phyloP scores from a whole-genome alignment of 2,113 vertebrate species.

The Mobula hypostoma region DNA sequence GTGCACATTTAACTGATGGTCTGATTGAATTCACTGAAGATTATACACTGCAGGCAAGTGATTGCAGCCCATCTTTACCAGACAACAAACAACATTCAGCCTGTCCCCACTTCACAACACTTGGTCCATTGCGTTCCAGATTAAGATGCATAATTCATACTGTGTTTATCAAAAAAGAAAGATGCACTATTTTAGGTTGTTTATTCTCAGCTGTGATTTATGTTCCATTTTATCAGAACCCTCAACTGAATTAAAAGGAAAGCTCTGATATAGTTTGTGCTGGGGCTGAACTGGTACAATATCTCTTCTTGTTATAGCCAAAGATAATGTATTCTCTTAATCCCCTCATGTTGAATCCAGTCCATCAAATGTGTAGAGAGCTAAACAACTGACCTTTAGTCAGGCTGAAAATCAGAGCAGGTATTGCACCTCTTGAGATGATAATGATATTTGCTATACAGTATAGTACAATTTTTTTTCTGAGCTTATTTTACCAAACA shows the following conservation, averaged over 20 bases:
- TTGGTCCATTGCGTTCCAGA: too few relatives aligned
- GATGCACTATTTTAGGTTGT: neutral
- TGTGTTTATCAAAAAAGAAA: neutral
- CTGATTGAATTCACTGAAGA: neutral
- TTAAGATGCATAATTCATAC: neutral
- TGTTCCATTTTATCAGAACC: neutral
- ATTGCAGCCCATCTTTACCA: too few relatives aligned
- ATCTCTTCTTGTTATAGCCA: neutral
- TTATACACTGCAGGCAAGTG: too few relatives aligned
- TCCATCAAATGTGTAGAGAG: neutral
- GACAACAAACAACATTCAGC: too few relatives aligned
- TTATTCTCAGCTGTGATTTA: neutral
- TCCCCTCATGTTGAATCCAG: neutral
- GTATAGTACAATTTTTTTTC: neutral
- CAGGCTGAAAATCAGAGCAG: neutral
- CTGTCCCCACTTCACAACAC: too few relatives aligned
- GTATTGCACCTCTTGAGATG: neutral
- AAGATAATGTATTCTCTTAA: neutral
- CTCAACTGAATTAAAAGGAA: constrained; percentile 4
- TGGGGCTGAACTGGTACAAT: neutral
- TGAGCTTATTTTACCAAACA: neutral
- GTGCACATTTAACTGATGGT: neutral
- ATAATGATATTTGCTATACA: neutral
- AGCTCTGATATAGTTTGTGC: neutral
- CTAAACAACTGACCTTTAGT: neutral